Base-by-base conservation (phyloP, 2,797 vertebrate species). In the Silurus lanzhouensis region DNA sequence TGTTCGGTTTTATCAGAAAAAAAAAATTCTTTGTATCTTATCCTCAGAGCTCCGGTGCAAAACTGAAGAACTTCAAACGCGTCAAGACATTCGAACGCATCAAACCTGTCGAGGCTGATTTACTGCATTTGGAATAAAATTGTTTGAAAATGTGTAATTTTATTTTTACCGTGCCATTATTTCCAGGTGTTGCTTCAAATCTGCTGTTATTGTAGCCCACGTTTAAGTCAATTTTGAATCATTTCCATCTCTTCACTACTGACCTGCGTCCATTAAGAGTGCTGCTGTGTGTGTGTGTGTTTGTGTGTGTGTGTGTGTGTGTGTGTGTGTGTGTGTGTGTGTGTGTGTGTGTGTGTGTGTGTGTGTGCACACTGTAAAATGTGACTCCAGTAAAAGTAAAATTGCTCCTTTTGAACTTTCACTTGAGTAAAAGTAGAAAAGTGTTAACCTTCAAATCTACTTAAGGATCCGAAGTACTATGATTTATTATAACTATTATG, bases 61-160 rank as follows among this genome's bases (percentile, higher is more conserved):
- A 78, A 15, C 20, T 78, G 38, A 80, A 66, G n/a, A 81, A 64
- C 55, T 77, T 77, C 75, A 20, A 17, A 77, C 60, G 48, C 10
- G 8, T 52, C 48, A 10, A 52, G 48, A 52, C 48, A 52, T 52
- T 52, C 48, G 48, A 52, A 52, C 48, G 48, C 48, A 64, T 12
- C 38, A 64, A 64, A 52, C 61, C 64, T 19, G 19, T 66, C 8
- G 48, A 52, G 8, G 78, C n/a, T 81, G 31, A 68, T 82, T 70
- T 44, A 82, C 52, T 70, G 66, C 66, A 70, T 81, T 66, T 66
- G 77, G 38, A 46, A 68, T 27, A 67, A 81, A 52, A 55, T 46
- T 19, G 44, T 25, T 64, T 27, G n/a, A 81, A 48, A 66, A 67
- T 31, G 44, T 19, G 14, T 19, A 66, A 0, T 1, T 19, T 52